Conservation (phyloP, 2,113 vertebrate species). For the Leiothrix lutea region DNA sequence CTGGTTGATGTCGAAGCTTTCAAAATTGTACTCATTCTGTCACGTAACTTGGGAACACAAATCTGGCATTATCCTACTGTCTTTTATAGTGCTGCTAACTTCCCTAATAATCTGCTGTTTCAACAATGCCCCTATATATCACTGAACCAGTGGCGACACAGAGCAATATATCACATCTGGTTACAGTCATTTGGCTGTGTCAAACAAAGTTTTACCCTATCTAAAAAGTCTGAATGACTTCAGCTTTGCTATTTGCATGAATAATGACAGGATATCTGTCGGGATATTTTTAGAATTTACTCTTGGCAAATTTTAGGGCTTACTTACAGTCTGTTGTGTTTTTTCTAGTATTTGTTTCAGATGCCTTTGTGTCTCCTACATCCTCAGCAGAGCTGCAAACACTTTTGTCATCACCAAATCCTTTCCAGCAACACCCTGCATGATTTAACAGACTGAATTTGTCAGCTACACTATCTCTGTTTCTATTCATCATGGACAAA, state of each 20-base stretch:
- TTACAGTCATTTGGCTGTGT: not conserved
- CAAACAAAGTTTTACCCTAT: not conserved
- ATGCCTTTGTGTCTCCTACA: not conserved
- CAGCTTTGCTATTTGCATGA: not conserved
- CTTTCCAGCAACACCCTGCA: not conserved
- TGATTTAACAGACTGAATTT: not conserved
- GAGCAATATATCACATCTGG: not conserved
- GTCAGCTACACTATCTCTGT: not conserved
- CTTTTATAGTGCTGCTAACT: conserved; percentile 1
- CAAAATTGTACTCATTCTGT: conserved; percentile 52
- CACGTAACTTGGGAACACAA: not conserved
- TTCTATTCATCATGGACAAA: not conserved
- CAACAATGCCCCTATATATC: not conserved
- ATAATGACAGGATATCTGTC: not conserved
- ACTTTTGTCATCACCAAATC: not conserved
- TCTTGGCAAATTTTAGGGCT: not conserved
- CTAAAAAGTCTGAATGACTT: not conserved
- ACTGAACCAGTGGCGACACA: not conserved
- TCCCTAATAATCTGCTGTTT: conserved; percentile 34
- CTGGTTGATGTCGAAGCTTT: conserved; percentile 15
- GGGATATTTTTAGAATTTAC: not conserved
- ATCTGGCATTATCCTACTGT: conserved; percentile 15
- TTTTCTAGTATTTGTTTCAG: not conserved
- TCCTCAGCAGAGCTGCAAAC: not conserved
- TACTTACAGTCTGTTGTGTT: not conserved